These are phyloP conservation scores for Alligator sinensis DNA, from an alignment of 2,113 vertebrate genomes.

Conservation along the genomic window DNA sequence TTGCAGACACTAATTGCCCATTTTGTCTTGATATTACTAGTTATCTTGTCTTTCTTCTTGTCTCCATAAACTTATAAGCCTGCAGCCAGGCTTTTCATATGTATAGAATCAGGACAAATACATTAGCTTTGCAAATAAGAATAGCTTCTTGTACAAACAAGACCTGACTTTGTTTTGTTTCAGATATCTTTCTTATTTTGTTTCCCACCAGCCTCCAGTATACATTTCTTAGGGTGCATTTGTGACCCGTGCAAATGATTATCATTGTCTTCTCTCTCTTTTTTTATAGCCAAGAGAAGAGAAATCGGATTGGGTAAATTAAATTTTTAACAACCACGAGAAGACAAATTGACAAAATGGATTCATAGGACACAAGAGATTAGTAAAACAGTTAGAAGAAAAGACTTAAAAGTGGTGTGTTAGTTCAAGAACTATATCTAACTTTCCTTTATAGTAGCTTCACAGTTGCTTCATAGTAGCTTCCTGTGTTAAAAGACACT, in stretches of 20 bases:
- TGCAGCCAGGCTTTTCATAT: background rate
- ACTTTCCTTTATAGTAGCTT: background rate
- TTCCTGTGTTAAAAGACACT: background rate
- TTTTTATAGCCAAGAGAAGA: too few relatives aligned
- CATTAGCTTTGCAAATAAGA: background rate
- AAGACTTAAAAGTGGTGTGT: too few relatives aligned
- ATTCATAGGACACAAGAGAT: too few relatives aligned
- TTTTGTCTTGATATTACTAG: background rate
- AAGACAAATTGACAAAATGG: too few relatives aligned
- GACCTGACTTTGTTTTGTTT: background rate
- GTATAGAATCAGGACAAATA: background rate
- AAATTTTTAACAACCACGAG: too few relatives aligned
- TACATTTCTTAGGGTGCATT: too few relatives aligned
- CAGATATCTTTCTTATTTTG: background rate
- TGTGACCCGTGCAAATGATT: too few relatives aligned
- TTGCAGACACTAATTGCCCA: background rate
- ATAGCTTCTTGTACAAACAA: background rate
- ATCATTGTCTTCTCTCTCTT: too few relatives aligned
- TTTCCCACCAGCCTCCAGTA: background rate
- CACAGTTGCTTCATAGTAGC: background rate
- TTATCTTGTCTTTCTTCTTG: background rate
- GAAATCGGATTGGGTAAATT: too few relatives aligned
- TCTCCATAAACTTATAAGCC: background rate
- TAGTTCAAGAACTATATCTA: background rate
- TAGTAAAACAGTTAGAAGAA: too few relatives aligned